Percentiles rank a stretch among this genome's conserved stretches.
phyloP scores from a whole-genome alignment of 1,140 invertebrate species.

The Halesus radiatus region DNA sequence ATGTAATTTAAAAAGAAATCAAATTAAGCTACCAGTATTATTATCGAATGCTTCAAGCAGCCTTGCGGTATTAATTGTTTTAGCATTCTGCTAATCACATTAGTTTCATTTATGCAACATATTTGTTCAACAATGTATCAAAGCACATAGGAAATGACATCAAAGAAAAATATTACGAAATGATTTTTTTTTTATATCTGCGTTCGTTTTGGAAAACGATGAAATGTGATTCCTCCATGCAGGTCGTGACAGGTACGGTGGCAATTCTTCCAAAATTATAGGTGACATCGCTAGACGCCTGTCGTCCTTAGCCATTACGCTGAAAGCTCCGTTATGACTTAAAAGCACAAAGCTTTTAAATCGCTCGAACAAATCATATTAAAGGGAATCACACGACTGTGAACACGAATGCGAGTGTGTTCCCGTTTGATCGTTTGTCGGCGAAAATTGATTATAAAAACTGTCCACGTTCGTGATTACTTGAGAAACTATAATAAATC shows the following conservation, averaged over 20 bases:
- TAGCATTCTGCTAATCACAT: slow-evolving; percentile 46
- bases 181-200: slow-evolving; percentile 32
- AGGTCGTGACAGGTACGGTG: slow-evolving; percentile 49
- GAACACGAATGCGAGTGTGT: slow-evolving; percentile 39
- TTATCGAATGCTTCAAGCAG: slow-evolving; percentile 40
- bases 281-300: slow-evolving; percentile 51
- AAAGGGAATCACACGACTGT: slow-evolving; percentile 39
- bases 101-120: slow-evolving; percentile 40
- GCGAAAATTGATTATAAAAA: slow-evolving; percentile 26
- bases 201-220: slow-evolving; percentile 35
- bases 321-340: slow-evolving; percentile 47
- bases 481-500: background rate
- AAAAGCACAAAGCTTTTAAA: slow-evolving; percentile 54
- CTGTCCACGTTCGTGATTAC: slow-evolving; percentile 13
- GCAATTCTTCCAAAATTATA: slow-evolving; percentile 49
- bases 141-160: slow-evolving; percentile 16
- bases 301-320: slow-evolving; percentile 45
- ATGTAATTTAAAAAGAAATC: background rate
- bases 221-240: slow-evolving; percentile 1
- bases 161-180: slow-evolving; percentile 29
- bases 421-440: slow-evolving; percentile 17
- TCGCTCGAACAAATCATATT: slow-evolving; percentile 44
- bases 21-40: background rate
- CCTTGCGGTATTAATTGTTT: slow-evolving; percentile 39
- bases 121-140: slow-evolving; percentile 47